These are phyloP conservation scores for Rhincodon typus DNA, from an alignment of 2,797 vertebrate species.

Conservation along the genomic window DNA sequence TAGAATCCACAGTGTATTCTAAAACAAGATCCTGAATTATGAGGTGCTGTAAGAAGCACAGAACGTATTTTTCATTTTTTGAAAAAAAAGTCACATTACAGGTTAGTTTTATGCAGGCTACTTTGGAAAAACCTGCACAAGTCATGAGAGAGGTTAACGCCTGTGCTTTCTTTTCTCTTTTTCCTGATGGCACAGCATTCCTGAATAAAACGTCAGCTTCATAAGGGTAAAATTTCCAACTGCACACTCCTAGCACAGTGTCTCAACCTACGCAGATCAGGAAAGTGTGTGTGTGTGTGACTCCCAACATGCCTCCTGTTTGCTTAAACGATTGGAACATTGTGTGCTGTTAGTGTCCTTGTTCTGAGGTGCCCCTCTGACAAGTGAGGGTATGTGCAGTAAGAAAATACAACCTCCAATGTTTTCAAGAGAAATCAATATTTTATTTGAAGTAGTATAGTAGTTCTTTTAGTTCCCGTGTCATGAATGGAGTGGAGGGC, in stretches of 20 bases:
- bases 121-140: conserved; percentile 17
- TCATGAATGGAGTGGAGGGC: neutral
- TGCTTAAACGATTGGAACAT: neutral
- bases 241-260: neutral
- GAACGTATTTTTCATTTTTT: conserved; percentile 39
- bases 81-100: conserved; percentile 49
- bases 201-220: neutral
- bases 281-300: neutral
- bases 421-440: neutral
- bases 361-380: neutral
- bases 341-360: neutral
- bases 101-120: neutral
- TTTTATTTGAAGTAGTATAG: neutral
- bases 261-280: neutral
- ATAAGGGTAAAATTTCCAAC: neutral
- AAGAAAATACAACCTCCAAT: neutral
- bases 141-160: neutral
- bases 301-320: neutral
- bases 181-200: neutral
- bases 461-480: neutral
- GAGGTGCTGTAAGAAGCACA: conserved; percentile 27
- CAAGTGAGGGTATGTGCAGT: neutral
- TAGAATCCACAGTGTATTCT: conserved; percentile 21
- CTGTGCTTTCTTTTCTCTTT: neutral
- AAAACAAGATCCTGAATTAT: conserved; percentile 30